Percentiles rank a stretch among this genome's conserved stretches.
phyloP scores from a whole-genome alignment of 1,140 invertebrate species.

The Drosophila tani region DNA sequence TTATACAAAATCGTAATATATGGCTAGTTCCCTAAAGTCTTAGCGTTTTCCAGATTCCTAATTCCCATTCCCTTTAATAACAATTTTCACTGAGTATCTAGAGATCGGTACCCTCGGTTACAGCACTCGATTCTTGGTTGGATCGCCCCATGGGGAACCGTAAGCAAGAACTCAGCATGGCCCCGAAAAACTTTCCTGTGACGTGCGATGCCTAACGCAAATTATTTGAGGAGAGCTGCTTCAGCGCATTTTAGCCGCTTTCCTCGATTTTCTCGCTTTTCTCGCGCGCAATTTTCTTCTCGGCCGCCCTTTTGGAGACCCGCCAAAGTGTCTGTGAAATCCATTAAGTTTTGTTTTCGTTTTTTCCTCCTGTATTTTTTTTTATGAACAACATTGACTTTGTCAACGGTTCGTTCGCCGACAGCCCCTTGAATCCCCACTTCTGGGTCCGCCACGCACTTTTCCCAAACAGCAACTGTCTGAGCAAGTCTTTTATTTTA shows the following conservation, averaged over 20 bases:
- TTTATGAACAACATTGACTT: constrained; percentile 61
- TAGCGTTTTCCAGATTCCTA: neutral
- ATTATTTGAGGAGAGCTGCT: constrained; percentile 75
- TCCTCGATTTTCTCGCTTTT: constrained; percentile 38
- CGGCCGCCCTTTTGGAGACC: constrained; percentile 63
- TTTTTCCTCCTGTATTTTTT: constrained; percentile 23
- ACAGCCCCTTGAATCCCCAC: neutral
- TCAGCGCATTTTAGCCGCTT: constrained; percentile 45
- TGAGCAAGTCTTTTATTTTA: constrained; percentile 39
- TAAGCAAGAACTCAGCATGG: constrained; percentile 19
- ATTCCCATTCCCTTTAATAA: neutral
- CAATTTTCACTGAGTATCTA: neutral
- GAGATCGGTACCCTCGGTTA: neutral
- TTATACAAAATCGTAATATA: neutral
- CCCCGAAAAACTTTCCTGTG: constrained; percentile 46
- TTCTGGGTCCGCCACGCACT: constrained; percentile 11
- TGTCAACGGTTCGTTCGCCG: constrained; percentile 54
- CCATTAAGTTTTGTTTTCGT: constrained; percentile 75
- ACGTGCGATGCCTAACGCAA: constrained; percentile 60
- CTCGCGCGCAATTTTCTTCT: constrained; percentile 59
- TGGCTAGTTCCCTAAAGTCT: no score
- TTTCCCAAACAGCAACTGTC: constrained; percentile 45
- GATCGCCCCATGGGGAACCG: constrained; percentile 16
- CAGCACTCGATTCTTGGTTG: neutral
- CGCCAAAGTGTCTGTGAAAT: constrained; percentile 75